Percentiles rank a stretch among this genome's conserved stretches.
Evolutionary conservation across 2,888 invertebrate genomes (phyloP).

Genomic region (Habroteleia sp.): DNA sequence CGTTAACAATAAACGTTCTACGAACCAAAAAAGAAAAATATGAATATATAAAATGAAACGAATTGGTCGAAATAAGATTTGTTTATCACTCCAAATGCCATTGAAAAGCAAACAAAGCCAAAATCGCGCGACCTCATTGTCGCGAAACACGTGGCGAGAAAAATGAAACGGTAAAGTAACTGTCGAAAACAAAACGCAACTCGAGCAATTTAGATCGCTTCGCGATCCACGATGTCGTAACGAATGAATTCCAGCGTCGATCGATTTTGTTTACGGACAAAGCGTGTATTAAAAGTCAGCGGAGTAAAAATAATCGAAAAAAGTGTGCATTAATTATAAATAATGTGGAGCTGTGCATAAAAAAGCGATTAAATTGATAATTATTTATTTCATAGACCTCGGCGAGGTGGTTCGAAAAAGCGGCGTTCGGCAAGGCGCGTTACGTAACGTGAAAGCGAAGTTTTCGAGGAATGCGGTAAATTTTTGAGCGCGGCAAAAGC

Average conservation of each 20-base stretch:
- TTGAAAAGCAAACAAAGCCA: too few relatives aligned
- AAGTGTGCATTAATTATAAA: too few relatives aligned
- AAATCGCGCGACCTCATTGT: conserved; percentile 40
- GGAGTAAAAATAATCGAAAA: too few relatives aligned
- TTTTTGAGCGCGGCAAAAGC: conserved; percentile 1
- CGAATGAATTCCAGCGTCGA: conserved; percentile 30
- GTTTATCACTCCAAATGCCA: conserved; percentile 13
- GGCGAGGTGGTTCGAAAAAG: too few relatives aligned
- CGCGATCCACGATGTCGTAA: conserved; percentile 12
- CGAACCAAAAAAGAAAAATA: too few relatives aligned
- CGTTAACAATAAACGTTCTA: too few relatives aligned
- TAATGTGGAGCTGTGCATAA: too few relatives aligned
- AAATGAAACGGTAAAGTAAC: conserved; percentile 32
- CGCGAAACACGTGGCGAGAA: conserved; percentile 21
- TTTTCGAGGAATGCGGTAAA: conserved; percentile 8
- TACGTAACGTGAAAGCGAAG: conserved; percentile 3
- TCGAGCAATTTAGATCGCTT: conserved; percentile 16
- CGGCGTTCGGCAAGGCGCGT: not conserved
- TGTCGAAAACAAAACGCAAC: conserved; percentile 17
- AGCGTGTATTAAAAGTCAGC: too few relatives aligned
- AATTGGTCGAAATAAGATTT: conserved; percentile 6
- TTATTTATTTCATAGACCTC: too few relatives aligned
- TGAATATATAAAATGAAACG: too few relatives aligned
- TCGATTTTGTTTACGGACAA: conserved; percentile 19
- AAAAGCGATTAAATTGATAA: too few relatives aligned